phyloP scores from a whole-genome alignment of 2,113 vertebrate genomes.

The Meriones unguiculatus region DNA sequence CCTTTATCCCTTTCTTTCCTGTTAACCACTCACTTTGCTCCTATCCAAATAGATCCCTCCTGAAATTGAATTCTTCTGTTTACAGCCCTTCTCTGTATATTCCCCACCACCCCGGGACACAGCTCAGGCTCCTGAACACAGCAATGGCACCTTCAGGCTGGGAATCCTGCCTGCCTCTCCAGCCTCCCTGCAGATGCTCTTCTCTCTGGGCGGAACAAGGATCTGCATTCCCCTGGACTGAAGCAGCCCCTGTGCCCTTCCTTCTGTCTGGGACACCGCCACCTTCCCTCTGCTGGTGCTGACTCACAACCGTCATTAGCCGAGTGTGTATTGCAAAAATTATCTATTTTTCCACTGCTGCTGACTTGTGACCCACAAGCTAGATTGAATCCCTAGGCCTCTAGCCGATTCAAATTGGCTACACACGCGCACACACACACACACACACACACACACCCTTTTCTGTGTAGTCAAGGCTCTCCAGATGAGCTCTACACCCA shows the following conservation, averaged over 20 bases:
- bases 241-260: background rate
- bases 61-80: background rate
- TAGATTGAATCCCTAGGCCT: constrained; percentile 23
- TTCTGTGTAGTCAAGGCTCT: background rate
- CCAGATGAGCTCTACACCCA: background rate
- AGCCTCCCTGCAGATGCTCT: background rate
- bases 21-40: background rate
- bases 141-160: background rate
- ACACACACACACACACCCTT: background rate
- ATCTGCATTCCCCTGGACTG: background rate
- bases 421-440: background rate
- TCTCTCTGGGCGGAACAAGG: background rate
- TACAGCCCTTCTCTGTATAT: background rate
- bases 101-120: background rate
- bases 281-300: background rate
- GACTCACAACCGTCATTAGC: background rate
- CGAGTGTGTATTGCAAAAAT: constrained; percentile 1
- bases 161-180: background rate
- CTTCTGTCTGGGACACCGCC: background rate
- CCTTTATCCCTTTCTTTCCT: background rate
- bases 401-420: constrained; percentile 41
- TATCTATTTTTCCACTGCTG: background rate
- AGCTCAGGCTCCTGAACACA: background rate
- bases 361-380: constrained; percentile 12
- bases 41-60: background rate